A percentile compares a stretch with the other conserved stretches of the same genome.
phyloP scores from a whole-genome alignment of 2,113 vertebrate species.

The Protomyctophum bolini region DNA sequence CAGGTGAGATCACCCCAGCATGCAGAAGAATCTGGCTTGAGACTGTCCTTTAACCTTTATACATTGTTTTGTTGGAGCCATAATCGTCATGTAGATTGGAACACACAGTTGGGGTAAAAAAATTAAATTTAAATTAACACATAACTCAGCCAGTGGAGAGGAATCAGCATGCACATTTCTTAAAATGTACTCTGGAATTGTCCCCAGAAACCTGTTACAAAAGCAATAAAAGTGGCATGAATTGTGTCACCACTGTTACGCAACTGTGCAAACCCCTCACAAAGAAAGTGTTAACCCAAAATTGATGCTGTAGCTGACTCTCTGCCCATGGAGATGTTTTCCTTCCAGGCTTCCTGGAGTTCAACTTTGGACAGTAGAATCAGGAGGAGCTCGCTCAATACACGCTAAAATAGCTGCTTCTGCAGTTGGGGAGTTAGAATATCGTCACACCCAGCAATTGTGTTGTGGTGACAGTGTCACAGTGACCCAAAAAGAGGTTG shows the following conservation, averaged over 20 bases:
- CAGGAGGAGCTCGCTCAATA: constrained; percentile 10
- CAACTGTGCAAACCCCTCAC: not conserved
- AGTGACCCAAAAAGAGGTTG: constrained; percentile 62
- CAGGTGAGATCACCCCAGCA: constrained; percentile 6
- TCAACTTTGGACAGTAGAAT: constrained; percentile 21
- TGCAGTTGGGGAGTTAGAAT: constrained; percentile 46
- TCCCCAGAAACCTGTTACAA: not conserved
- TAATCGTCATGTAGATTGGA: too few species aligned
- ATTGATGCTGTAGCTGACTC: not conserved
- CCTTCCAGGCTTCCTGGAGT: constrained; percentile 2
- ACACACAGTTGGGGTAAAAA: too few species aligned
- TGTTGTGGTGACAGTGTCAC: constrained; percentile 52
- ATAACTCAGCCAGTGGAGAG: too few species aligned
- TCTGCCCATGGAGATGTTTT: constrained; percentile 22
- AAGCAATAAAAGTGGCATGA: not conserved
- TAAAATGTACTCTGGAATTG: not conserved
- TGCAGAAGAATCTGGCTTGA: constrained; percentile 3
- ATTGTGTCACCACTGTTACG: not conserved
- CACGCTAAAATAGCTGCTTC: constrained; percentile 57
- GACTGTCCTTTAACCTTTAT: too few species aligned
- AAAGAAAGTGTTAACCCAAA: constrained; percentile 15
- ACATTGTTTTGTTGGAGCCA: too few species aligned
- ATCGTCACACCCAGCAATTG: constrained; percentile 70
- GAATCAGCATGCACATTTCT: not conserved
- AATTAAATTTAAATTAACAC: too few species aligned